phyloP scores from a whole-genome alignment of 2,888 invertebrate species.

The Caenorhabditis doughertyi region DNA sequence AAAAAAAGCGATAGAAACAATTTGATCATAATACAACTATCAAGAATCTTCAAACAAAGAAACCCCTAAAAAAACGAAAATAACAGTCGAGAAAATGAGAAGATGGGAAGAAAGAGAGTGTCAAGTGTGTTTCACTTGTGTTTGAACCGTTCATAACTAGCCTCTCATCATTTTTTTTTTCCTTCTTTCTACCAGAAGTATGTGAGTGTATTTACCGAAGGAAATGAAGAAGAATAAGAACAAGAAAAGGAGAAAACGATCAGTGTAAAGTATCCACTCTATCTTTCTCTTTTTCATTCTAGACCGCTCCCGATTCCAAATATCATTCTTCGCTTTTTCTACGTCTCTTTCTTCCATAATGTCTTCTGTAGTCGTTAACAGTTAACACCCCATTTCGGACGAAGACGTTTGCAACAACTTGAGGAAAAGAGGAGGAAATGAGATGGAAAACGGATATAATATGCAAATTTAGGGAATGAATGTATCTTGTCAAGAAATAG shows the following conservation, averaged over 20 bases:
- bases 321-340: conserved; percentile 18
- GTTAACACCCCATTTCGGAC: conserved; percentile 33
- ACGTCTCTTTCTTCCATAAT: conserved; percentile 10
- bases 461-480: conserved; percentile 36
- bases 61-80: background rate
- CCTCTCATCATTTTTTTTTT: conserved; percentile 26
- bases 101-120: conserved; percentile 1
- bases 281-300: background rate
- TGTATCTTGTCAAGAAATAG: background rate
- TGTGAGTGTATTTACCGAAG: conserved; percentile 26
- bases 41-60: background rate
- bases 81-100: conserved; percentile 15
- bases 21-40: too few relatives aligned
- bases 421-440: conserved; percentile 21
- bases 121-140: conserved; percentile 40
- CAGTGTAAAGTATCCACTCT: conserved; percentile 41
- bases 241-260: conserved; percentile 37
- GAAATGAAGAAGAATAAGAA: conserved; percentile 36
- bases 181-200: conserved; percentile 23
- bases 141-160: conserved; percentile 50
- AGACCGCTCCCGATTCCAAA: conserved; percentile 27
- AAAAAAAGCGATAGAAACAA: background rate
- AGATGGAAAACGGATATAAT: conserved; percentile 43
- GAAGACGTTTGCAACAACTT: conserved; percentile 24
- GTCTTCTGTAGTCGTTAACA: conserved; percentile 22